Conservation (phyloP, 2,113 vertebrate genomes). For the Oncorhynchus gorbuscha region DNA sequence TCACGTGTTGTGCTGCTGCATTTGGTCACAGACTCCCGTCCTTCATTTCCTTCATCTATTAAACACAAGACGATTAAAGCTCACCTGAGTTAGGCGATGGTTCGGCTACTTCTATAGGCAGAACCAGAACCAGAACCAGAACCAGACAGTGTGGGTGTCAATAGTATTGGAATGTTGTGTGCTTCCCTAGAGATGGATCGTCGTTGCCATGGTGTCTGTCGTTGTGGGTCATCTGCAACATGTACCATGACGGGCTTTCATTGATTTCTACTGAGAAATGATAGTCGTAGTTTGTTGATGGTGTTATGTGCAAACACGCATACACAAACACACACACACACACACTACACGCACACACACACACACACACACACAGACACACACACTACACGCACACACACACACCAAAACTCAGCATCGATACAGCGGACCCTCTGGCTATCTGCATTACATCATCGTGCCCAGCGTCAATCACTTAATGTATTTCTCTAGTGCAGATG, state of each 20-base stretch:
- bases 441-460: slow-evolving; percentile 8
- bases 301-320: not conserved
- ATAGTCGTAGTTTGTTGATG: not conserved
- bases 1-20: not conserved
- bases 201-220: not conserved
- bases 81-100: no score
- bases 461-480: not conserved
- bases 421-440: not conserved
- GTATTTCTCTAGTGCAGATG: not conserved
- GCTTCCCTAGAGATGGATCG: not conserved
- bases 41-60: no score
- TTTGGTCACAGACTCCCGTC: no score
- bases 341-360: no score
- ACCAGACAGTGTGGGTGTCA: no score
- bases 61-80: no score
- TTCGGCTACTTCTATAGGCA: no score
- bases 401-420: not conserved
- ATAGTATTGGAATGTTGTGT: no score
- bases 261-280: not conserved
- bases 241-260: not conserved
- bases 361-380: no score
- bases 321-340: no score
- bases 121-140: no score
- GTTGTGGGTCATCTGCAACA: not conserved
- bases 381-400: no score